Evolutionary conservation across 2,888 invertebrate genomes (phyloP).

Genomic region (Bellardia bayeri): DNA sequence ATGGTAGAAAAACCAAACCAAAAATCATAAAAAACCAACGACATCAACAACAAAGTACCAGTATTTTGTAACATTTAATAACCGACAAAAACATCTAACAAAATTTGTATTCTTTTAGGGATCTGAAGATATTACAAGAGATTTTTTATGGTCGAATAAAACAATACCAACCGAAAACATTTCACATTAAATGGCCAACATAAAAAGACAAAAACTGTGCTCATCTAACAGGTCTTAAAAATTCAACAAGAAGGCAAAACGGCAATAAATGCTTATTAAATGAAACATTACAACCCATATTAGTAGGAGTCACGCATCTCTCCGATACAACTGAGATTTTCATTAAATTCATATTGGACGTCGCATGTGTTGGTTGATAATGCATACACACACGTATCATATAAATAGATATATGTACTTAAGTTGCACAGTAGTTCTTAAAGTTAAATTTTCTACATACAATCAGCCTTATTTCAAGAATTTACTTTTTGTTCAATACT

Average conservation of each 20-base stretch:
- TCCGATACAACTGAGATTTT: slow-evolving; percentile 55
- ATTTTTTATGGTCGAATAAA: slow-evolving; percentile 67
- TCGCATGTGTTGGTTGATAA: not conserved
- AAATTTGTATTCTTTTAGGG: slow-evolving; percentile 49
- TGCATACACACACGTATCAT: not conserved
- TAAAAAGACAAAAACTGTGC: slow-evolving; percentile 20
- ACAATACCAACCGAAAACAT: slow-evolving; percentile 42
- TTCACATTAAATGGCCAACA: slow-evolving; percentile 42
- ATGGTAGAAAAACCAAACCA: not conserved
- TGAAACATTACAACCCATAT: slow-evolving; percentile 55
- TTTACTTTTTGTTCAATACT: too few species aligned
- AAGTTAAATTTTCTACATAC: too few species aligned
- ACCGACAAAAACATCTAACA: slow-evolving; percentile 9
- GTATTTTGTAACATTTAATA: slow-evolving; percentile 64
- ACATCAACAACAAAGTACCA: slow-evolving; percentile 43
- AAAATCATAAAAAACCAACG: slow-evolving; percentile 56
- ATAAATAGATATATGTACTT: not conserved
- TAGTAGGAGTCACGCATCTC: slow-evolving; percentile 64
- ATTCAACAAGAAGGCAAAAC: slow-evolving; percentile 53
- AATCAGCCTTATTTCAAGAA: too few species aligned
- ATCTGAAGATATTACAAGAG: slow-evolving; percentile 45
- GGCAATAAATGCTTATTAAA: slow-evolving; percentile 68
- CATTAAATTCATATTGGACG: slow-evolving; percentile 15
- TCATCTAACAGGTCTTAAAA: slow-evolving; percentile 54
- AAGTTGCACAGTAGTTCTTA: not conserved